Base-by-base conservation (phyloP, 2,797 vertebrate species). In the Esox masquinongy region DNA sequence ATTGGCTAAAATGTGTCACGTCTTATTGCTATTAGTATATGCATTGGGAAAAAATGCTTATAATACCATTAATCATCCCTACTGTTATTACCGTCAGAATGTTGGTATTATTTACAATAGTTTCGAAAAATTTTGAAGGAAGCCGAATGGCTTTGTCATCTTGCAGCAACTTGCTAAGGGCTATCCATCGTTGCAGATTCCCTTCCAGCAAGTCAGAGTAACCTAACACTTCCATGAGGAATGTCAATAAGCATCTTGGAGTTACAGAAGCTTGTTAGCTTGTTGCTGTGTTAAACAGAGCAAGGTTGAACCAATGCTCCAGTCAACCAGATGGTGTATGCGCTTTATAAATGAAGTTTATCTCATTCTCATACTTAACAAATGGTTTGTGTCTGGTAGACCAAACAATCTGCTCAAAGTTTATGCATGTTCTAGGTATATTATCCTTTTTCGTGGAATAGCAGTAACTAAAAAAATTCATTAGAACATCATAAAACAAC, bases 321-420 rank as follows among this genome's bases (percentile, higher is more conserved):
- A 83, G 81, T 75, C 82, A 19, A 89, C 90, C 92, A 66, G 90
- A 90, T 74, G 88, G 88, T 90, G 89, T 72, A 39, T 78, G 86
- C 87, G 86, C 82, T 84, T 83, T 85, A 84, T 81, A 87, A 83
- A 61, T 56, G 56, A 68, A 50, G 84, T 88, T 88, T 87, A 61
- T 61, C 29, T 17, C 15, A 85, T 85, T 83, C 83, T 85, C 79
- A 53, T 83, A 80, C 83, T 87, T 50, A 74, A n/a, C 49, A 66
- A 74, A 75, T 66, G 79, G 88, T 90, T 84, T 84, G 79, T 73
- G 47, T 79, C 47, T 51, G 69, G 78, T 82, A 71, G 22, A 36
- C 83, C 66, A 71, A 14, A 31, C 74, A 77, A 82, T 78, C 68
- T 74, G 80, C 26, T 71, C 78, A 87, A 81, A 80, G 77, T 86